Evolutionary conservation across 2,888 invertebrate species (phyloP), one percentile per base, ranked within the genome.

Genomic region (Idaea straminata): DNA sequence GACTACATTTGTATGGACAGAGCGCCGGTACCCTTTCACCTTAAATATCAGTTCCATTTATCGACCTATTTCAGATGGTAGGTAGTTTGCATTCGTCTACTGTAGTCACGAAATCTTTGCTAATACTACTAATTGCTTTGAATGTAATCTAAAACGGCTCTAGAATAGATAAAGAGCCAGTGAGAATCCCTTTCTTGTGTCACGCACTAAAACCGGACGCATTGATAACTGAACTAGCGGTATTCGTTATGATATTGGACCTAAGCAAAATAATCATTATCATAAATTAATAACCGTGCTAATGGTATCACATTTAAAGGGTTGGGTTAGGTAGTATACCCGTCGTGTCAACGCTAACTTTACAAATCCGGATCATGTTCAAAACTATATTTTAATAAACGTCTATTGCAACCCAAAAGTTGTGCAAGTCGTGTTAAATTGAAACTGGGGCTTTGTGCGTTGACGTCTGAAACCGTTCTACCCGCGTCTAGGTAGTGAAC

Each of bases 351-450:
- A 58, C 47, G 58, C 60, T 38, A 36, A 61, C 57, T 63, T 47
- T 47, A 47, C 47, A 47, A 25, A 72, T 68, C 63, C 67, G 67
- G 66, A 70, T 70, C 66, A 68, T 69, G 65, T 61, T 62, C 57
- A 38, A 62, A 72, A 72, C 75, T 78, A 75, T 81, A 82, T 83
- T 77, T 84, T 82, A 83, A 84, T 85, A 85, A 83, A 79, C 79
- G 81, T 81, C 81, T 76, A 77, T 75, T 78, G 75, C 77, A 81
- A 80, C 83, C 82, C 59, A 86, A 87, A 88, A 47, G 47, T 47
- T 47, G 47, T 47, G 47, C 47, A 47, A 47, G 83, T 88, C 88
- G 79, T 79, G 78, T 74, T 81, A 77, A 83, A 85, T 69, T 82
- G 84, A 80, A 81, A 79, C 75, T 74, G 64, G 57, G 73, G 47